Evolutionary conservation across 2,797 vertebrate genomes (phyloP).

Genomic region (Numenius phaeopus): DNA sequence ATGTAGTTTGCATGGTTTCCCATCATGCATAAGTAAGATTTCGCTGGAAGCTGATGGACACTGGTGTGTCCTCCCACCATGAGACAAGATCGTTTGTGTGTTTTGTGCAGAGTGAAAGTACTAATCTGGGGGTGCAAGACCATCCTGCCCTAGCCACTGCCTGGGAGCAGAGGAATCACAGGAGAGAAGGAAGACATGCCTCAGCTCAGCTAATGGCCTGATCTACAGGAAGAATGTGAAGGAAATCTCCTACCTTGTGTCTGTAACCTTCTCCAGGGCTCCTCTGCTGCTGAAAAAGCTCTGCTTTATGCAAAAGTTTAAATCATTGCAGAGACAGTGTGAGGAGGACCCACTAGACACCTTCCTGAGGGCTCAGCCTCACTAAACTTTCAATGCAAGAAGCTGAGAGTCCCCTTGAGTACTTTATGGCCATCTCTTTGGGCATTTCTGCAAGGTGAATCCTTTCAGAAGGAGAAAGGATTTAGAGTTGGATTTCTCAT

Average conservation of each 20-base stretch:
- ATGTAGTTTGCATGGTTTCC: background rate
- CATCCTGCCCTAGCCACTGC: background rate
- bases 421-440: background rate
- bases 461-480: background rate
- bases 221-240: background rate
- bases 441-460: background rate
- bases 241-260: background rate
- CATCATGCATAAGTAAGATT: background rate
- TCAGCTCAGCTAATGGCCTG: background rate
- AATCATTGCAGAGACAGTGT: background rate
- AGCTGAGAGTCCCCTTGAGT: background rate
- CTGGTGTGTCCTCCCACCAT: background rate
- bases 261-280: background rate
- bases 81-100: background rate
- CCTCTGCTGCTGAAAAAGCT: background rate
- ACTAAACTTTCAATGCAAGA: background rate
- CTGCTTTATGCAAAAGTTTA: background rate
- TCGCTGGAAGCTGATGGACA: background rate
- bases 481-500: background rate
- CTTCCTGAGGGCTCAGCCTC: background rate
- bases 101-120: background rate
- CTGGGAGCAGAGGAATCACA: background rate
- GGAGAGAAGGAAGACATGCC: background rate
- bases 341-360: background rate
- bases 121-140: accelerated